Percentiles rank a stretch among this genome's conserved stretches.
phyloP scores from a whole-genome alignment of 1,140 invertebrate species.

The Scaptodrosophila lebanonensis region DNA sequence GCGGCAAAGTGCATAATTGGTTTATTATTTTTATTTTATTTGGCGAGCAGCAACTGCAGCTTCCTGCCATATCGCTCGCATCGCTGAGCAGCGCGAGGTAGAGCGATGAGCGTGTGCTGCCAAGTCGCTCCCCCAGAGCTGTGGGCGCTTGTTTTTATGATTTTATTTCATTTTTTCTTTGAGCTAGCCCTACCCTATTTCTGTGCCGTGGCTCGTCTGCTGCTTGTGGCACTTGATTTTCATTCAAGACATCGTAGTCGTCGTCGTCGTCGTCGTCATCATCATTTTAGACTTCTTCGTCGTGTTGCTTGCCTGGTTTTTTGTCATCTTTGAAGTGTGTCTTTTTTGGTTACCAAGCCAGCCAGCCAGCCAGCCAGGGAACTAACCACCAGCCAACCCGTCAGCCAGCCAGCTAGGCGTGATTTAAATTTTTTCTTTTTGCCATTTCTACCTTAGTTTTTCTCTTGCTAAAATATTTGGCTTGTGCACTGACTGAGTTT shows the following conservation, averaged over 20 bases:
- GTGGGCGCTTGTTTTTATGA: slow-evolving; percentile 28
- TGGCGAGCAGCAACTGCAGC: slow-evolving; percentile 42
- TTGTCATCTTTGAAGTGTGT: slow-evolving; percentile 73
- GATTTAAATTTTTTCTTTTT: slow-evolving; percentile 53
- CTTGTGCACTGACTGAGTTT: slow-evolving; percentile 66
- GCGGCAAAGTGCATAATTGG: slow-evolving; percentile 76
- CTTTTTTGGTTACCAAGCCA: slow-evolving; percentile 33
- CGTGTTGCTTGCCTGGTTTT: slow-evolving; percentile 28
- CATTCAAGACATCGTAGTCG: slow-evolving; percentile 42
- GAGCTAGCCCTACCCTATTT: slow-evolving; percentile 59
- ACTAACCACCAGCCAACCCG: no score
- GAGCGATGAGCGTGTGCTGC: not conserved
- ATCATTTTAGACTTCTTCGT: no score
- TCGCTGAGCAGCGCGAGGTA: slow-evolving; percentile 48
- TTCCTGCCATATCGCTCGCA: slow-evolving; percentile 71
- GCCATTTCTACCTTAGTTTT: slow-evolving; percentile 19
- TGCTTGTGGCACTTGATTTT: slow-evolving; percentile 65
- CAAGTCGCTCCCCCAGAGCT: slow-evolving; percentile 2
- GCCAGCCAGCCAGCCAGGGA: slow-evolving; percentile 38
- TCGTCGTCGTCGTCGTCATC: slow-evolving; percentile 14
- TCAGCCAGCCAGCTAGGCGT: slow-evolving; percentile 35
- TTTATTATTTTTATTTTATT: slow-evolving; percentile 72
- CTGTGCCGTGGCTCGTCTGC: slow-evolving; percentile 11
- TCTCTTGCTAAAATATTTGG: slow-evolving; percentile 62
- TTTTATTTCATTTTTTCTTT: no score